Conservation (phyloP, 2,888 invertebrate species). For the Habroteleia sp. region DNA sequence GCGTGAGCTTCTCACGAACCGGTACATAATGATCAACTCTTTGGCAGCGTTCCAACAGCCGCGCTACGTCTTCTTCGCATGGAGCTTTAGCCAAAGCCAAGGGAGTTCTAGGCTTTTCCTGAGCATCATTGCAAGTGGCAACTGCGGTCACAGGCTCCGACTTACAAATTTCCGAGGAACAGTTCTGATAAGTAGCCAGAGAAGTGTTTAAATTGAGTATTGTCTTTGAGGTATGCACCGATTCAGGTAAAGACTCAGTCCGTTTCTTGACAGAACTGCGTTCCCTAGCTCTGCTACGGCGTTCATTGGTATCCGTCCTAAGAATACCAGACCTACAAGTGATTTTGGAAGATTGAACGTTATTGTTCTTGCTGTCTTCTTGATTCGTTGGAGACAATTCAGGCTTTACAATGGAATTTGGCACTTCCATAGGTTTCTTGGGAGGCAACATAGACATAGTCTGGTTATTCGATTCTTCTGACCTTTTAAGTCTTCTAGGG, state of each 20-base stretch:
- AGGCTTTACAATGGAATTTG: neutral
- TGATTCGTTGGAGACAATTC: slow-evolving; percentile 61
- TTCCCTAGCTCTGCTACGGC: slow-evolving; percentile 76
- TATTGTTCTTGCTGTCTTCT: slow-evolving; percentile 68
- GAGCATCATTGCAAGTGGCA: slow-evolving; percentile 2
- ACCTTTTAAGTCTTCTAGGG: slow-evolving; percentile 18
- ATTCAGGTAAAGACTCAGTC: slow-evolving; percentile 16
- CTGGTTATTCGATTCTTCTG: slow-evolving; percentile 21
- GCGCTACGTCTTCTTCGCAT: slow-evolving; percentile 81
- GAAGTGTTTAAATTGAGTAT: slow-evolving; percentile 22
- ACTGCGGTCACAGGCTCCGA: slow-evolving; percentile 18
- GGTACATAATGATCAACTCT: slow-evolving; percentile 86
- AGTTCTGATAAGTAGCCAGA: slow-evolving; percentile 1
- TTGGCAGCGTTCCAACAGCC: slow-evolving; percentile 82
- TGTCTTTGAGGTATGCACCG: slow-evolving; percentile 1
- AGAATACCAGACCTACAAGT: slow-evolving; percentile 65
- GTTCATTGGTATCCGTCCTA: slow-evolving; percentile 71
- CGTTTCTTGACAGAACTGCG: slow-evolving; percentile 72
- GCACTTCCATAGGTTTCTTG: slow-evolving; percentile 62
- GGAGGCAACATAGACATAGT: slow-evolving; percentile 61
- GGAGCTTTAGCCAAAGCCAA: slow-evolving; percentile 40
- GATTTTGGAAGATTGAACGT: slow-evolving; percentile 29
- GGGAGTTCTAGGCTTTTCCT: slow-evolving; percentile 32
- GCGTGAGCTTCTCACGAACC: slow-evolving; percentile 86
- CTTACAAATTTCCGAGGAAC: slow-evolving; percentile 25